These are phyloP conservation scores for Carlito syrichta DNA, from an alignment of 2,113 vertebrate species.

Conservation along the genomic window DNA sequence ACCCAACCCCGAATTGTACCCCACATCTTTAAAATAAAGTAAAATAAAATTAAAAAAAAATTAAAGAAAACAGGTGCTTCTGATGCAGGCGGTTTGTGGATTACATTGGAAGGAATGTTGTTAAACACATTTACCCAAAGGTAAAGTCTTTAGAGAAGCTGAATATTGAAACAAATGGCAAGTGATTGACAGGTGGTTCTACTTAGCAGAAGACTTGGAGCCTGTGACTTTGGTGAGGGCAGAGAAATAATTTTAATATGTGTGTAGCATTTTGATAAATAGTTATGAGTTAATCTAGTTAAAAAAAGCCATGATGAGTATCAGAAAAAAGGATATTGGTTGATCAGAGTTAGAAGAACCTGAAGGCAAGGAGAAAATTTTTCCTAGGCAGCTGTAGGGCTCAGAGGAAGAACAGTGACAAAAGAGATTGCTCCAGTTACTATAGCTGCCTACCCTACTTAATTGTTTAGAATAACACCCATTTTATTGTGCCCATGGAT, in stretches of 20 bases:
- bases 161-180: background rate
- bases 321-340: background rate
- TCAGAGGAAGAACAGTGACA: background rate
- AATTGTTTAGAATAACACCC: background rate
- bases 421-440: background rate
- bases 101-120: background rate
- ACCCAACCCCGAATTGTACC: too few relatives aligned
- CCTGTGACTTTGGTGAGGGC: background rate
- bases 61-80: background rate
- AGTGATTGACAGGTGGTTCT: background rate
- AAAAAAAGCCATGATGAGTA: background rate
- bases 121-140: background rate
- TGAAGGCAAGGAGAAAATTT: background rate
- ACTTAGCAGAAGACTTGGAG: background rate
- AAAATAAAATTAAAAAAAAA: too few relatives aligned
- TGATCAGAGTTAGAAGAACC: background rate
- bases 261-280: background rate
- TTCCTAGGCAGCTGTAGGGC: background rate
- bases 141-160: background rate
- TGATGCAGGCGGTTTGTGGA: background rate
- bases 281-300: background rate
- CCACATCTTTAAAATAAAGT: too few relatives aligned
- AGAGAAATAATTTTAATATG: background rate
- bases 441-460: too few relatives aligned
- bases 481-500: background rate